phyloP scores from a whole-genome alignment of 37 sponge, comb jelly and placozoan species.

The Oopsacas minuta region DNA sequence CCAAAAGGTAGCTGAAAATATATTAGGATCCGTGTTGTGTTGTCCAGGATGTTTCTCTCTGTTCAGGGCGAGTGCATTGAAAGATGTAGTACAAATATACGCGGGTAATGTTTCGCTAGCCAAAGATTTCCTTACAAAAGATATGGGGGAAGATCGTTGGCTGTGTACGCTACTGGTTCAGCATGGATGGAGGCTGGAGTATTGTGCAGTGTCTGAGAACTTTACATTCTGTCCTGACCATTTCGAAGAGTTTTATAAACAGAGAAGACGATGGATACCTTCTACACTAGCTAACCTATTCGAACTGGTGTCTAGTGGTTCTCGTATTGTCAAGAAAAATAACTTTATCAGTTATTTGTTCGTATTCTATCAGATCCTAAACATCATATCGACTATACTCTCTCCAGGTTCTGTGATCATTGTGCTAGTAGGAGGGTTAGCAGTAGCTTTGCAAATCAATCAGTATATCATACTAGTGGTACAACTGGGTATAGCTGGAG shows the following conservation, averaged over 20 bases:
- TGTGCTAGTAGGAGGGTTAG: slow-evolving; percentile 49
- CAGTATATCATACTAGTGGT: neutral
- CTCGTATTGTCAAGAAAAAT: slow-evolving; percentile 32
- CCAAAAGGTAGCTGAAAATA: slow-evolving; percentile 63
- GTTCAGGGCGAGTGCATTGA: slow-evolving; percentile 56
- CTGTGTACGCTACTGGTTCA: slow-evolving; percentile 78
- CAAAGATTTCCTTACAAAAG: slow-evolving; percentile 70
- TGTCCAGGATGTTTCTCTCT: slow-evolving; percentile 79
- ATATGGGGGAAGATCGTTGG: slow-evolving; percentile 94
- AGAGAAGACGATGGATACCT: slow-evolving; percentile 75
- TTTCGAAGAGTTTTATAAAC: slow-evolving; percentile 76
- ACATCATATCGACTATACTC: slow-evolving; percentile 57
- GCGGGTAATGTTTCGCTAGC: slow-evolving; percentile 40
- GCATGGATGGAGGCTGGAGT: slow-evolving; percentile 66
- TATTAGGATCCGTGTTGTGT: slow-evolving; percentile 74
- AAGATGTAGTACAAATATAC: slow-evolving; percentile 44
- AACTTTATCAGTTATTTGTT: slow-evolving; percentile 50
- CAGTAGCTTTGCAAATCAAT: slow-evolving; percentile 28
- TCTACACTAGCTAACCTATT: slow-evolving; percentile 71
- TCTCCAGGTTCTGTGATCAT: slow-evolving; percentile 64
- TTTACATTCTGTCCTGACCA: slow-evolving; percentile 57
- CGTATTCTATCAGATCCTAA: slow-evolving; percentile 53
- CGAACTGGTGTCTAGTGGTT: slow-evolving; percentile 30
- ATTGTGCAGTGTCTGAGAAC: slow-evolving; percentile 63
- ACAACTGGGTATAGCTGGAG: neutral